Conservation (phyloP, 2,888 invertebrate genomes). For the Drosophila robusta region DNA sequence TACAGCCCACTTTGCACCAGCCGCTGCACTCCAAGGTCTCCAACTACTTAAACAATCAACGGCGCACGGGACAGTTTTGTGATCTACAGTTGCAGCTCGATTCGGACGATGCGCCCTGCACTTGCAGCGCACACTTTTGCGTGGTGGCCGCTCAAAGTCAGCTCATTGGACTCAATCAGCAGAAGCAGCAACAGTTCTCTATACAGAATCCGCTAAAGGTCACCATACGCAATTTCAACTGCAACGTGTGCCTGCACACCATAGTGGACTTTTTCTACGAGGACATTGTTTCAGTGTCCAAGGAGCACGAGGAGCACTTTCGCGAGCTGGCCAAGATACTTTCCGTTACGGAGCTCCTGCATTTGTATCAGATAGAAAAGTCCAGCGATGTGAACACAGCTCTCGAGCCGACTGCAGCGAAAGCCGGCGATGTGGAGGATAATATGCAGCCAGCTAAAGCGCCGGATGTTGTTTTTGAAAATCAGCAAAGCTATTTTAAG, state of each 20-base stretch:
- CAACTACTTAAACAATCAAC: constrained; percentile 83
- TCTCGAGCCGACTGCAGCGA: constrained; percentile 10
- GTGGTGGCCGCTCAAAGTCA: constrained; percentile 84
- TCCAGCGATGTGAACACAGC: constrained; percentile 16
- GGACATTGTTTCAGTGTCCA: constrained; percentile 80
- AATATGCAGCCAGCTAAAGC: constrained; percentile 41
- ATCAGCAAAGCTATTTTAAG: constrained; percentile 82
- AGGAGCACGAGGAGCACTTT: constrained; percentile 83
- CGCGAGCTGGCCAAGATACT: constrained; percentile 82
- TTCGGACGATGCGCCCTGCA: constrained; percentile 61
- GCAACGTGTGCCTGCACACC: constrained; percentile 80
- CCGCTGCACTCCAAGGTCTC: constrained; percentile 83
- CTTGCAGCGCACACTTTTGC: constrained; percentile 81
- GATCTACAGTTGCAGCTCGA: constrained; percentile 76
- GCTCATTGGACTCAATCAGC: constrained; percentile 76
- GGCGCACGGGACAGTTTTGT: constrained; percentile 82
- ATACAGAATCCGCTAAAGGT: constrained; percentile 84
- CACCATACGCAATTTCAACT: constrained; percentile 81
- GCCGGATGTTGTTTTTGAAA: constrained; percentile 76
- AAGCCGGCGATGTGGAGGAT: constrained; percentile 43
- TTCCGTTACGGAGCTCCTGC: constrained; percentile 78
- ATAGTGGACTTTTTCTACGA: constrained; percentile 84
- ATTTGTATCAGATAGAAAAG: constrained; percentile 75
- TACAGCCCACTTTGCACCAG: constrained; percentile 77
- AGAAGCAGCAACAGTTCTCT: constrained; percentile 83